Evolutionary conservation across 2,797 vertebrate species (phyloP).

Genomic region (Coilia nasus): DNA sequence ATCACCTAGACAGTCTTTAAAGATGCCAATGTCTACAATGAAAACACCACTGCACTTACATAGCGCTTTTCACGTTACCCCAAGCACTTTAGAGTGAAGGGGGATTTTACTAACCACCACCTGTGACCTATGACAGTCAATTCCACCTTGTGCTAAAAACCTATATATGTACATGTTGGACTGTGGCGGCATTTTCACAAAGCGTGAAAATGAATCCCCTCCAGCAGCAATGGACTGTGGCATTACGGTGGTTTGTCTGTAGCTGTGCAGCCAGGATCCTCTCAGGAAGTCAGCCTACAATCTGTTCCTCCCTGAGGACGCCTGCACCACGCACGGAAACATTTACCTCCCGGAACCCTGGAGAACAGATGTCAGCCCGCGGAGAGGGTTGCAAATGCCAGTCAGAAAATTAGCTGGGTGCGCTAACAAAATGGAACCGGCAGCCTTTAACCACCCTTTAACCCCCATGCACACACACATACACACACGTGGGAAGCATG

Average conservation of each 20-base stretch:
- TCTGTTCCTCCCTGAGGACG: conserved; percentile 8
- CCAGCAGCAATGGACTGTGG: background rate
- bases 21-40: no score
- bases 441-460: conserved; percentile 22
- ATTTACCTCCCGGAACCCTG: conserved; percentile 35
- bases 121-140: no score
- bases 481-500: no score
- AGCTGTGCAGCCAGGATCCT: background rate
- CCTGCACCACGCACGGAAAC: conserved; percentile 20
- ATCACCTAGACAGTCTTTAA: no score
- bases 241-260: no score
- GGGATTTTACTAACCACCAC: no score
- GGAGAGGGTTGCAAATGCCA: conserved; percentile 36
- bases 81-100: no score
- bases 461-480: background rate
- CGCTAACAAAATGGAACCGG: conserved; percentile 27
- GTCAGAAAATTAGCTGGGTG: conserved; percentile 46
- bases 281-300: background rate
- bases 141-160: no score
- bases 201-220: background rate
- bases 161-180: no score
- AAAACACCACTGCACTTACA: no score
- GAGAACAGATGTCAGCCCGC: conserved; percentile 43
- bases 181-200: no score
- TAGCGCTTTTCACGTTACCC: no score